Conservation (phyloP, 2,888 invertebrate species). For the Drosophila sordidula region DNA sequence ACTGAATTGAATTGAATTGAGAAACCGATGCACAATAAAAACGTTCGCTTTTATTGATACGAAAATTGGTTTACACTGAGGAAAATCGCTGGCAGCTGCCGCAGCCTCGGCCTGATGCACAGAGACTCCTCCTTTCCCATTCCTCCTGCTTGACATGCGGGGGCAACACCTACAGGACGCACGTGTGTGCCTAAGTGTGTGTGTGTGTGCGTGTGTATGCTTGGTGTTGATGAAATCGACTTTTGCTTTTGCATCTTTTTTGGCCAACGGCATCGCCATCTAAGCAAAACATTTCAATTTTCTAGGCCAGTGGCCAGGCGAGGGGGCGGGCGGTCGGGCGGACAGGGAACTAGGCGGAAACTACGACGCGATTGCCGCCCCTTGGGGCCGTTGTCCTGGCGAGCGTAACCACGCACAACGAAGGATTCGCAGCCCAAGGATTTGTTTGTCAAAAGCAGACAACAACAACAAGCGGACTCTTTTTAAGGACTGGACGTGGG, state of each 20-base stretch:
- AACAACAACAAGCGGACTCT: slow-evolving; percentile 54
- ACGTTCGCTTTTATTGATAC: slow-evolving; percentile 76
- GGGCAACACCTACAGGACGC: slow-evolving; percentile 75
- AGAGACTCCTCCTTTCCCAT: slow-evolving; percentile 3
- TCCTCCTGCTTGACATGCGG: slow-evolving; percentile 28
- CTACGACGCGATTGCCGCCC: slow-evolving; percentile 38
- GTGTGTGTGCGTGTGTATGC: slow-evolving; percentile 16
- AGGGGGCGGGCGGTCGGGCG: not conserved
- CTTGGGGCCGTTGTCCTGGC: slow-evolving; percentile 73
- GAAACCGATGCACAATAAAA: slow-evolving; percentile 58
- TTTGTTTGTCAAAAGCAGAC: slow-evolving; percentile 79
- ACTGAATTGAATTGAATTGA: slow-evolving; percentile 60
- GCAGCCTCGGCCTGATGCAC: slow-evolving; percentile 22
- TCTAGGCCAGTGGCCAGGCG: slow-evolving; percentile 74
- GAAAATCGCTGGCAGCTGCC: slow-evolving; percentile 70
- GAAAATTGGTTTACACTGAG: slow-evolving; percentile 75
- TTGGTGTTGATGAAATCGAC: slow-evolving; percentile 56
- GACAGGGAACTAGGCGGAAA: slow-evolving; percentile 46
- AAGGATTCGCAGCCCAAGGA: slow-evolving; percentile 74
- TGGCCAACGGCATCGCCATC: slow-evolving; percentile 44
- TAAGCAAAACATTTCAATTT: slow-evolving; percentile 77
- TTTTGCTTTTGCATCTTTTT: slow-evolving; percentile 43
- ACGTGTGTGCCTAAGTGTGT: slow-evolving; percentile 38
- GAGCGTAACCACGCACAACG: slow-evolving; percentile 79
- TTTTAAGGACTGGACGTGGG: slow-evolving; percentile 20